Percentiles rank a stretch among this genome's conserved stretches.
Evolutionary conservation across 2,888 invertebrate species (phyloP).

Genomic region (Lamellibrachia columna): DNA sequence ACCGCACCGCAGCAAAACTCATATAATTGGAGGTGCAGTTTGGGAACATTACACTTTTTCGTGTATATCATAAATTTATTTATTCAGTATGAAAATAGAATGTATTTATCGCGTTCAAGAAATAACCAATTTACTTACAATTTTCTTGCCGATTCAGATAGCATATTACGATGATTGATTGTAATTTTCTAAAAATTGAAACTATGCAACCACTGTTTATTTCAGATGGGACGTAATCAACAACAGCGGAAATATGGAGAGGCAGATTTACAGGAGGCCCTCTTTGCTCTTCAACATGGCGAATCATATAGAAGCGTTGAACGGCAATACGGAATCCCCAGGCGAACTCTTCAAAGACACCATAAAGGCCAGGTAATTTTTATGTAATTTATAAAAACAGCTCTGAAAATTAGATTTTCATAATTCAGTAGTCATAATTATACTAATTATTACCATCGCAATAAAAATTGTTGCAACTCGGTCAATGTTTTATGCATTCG

Average conservation of each 20-base stretch:
- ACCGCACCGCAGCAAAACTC: background rate
- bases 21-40: too few relatives aligned
- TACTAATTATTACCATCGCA: background rate
- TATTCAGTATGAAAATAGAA: background rate
- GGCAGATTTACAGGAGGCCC: background rate
- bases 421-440: background rate
- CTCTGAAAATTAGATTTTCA: background rate
- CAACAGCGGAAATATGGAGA: background rate
- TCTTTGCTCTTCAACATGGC: background rate
- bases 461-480: background rate
- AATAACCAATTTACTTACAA: background rate
- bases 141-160: background rate
- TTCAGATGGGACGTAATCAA: background rate
- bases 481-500: background rate
- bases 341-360: background rate
- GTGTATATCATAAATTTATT: background rate
- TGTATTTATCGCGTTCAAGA: background rate
- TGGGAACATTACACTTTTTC: background rate
- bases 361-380: background rate
- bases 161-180: background rate
- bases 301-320: constrained; percentile 1
- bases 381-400: background rate
- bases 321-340: background rate
- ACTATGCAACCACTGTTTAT: background rate
- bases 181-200: background rate